Evolutionary conservation across 2,113 vertebrate genomes (phyloP), one percentile per base, ranked within the genome.

Genomic region (Pedetes capensis): DNA sequence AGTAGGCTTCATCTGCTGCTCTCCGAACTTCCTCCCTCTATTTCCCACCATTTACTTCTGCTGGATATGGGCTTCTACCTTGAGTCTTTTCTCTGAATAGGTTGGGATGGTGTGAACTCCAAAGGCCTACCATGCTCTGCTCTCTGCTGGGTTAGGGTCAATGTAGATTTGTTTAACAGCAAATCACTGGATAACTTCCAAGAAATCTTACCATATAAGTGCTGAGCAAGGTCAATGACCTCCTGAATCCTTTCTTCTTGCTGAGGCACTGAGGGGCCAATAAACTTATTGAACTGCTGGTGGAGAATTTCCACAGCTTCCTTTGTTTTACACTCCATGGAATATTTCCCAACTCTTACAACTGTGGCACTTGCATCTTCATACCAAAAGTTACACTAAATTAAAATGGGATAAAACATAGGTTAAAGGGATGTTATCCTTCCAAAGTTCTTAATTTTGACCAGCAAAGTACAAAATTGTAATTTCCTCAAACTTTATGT

Each of bases 261-360:
- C 93, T 99, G 98, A 64, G 99, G 98, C 16, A 99, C 95, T 0
- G 99, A 97, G 18, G 99, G 99, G 64, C 98, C 98, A 25, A 99
- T 97, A 64, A 99, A 99, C 91, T 99, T 99, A 72, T 98, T 99
- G 97, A 99, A 99, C 96, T 99, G 99, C 79, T 98, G 98, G 94
- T 98, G 97, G 55, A 99, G 99, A 42, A 97, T 98, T 22, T 98
- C 98, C 91, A 99, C 98, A 20, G 99, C 99, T 94, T 99, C 98
- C 14, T 96, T 98, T 32, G 99, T 99, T 97, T 98, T 98, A 89
- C 99, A 99, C 95, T 99, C 98, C 0, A 98, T 97, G 53, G 99
- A 99, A 87, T 99, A 99, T 94, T 98, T 99, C 32, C 97, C 97
- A 76, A 99, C 99, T 87, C 99, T 98, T 75, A 99, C 25, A 25